phyloP scores from a whole-genome alignment of 2,797 vertebrate genomes.

The Lithobates pipiens region DNA sequence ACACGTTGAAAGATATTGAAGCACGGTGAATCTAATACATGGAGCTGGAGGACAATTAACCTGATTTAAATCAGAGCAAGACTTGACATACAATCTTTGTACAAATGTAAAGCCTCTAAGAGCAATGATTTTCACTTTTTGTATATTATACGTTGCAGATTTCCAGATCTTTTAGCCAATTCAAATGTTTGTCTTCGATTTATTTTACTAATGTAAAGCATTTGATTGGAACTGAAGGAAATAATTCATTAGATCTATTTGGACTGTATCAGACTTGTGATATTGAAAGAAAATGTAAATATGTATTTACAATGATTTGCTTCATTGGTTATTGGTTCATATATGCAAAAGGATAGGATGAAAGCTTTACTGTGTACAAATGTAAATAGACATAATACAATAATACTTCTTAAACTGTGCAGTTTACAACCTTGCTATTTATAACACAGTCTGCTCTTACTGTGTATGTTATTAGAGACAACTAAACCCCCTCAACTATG shows the following conservation, averaged over 20 bases:
- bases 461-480: conserved; percentile 84
- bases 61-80: conserved; percentile 40
- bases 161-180: conserved; percentile 83
- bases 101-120: conserved; percentile 76
- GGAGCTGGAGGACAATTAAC: conserved; percentile 62
- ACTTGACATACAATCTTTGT: conserved; percentile 68
- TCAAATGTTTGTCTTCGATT: conserved; percentile 76
- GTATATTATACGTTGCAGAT: conserved; percentile 81
- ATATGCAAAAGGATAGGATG: conserved; percentile 98
- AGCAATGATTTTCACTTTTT: conserved; percentile 81
- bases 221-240: conserved; percentile 79
- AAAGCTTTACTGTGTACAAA: conserved; percentile 99
- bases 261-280: conserved; percentile 71
- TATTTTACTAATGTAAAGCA: conserved; percentile 74
- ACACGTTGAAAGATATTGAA: conserved; percentile 95
- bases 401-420: conserved; percentile 87
- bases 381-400: conserved; percentile 92
- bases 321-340: conserved; percentile 91
- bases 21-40: conserved; percentile 82
- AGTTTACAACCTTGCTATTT: conserved; percentile 84
- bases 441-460: conserved; percentile 74
- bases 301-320: conserved; percentile 83
- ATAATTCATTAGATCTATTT: conserved; percentile 64
- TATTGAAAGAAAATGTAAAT: conserved; percentile 84
- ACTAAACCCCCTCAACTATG: conserved; percentile 95